Evolutionary conservation across 2,888 invertebrate species (phyloP).

Genomic region (Adelognathus sp.): DNA sequence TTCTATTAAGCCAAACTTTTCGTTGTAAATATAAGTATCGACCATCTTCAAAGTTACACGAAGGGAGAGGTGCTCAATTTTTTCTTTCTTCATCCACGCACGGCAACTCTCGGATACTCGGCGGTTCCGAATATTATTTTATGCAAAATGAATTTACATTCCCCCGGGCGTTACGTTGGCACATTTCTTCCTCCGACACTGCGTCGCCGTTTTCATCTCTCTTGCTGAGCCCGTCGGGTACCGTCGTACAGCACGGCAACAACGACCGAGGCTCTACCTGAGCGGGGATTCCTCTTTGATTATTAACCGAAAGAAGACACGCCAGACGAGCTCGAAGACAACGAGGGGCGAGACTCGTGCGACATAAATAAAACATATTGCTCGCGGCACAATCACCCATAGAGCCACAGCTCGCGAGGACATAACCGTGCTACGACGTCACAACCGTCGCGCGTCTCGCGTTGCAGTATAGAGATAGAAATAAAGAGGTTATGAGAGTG

Average conservation of each 20-base stretch:
- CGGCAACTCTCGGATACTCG: not conserved
- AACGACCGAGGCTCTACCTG: conserved; percentile 8
- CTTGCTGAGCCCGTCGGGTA: not conserved
- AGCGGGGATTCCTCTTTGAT: conserved; percentile 49
- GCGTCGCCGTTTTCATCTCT: not conserved
- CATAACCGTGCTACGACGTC: conserved; percentile 28
- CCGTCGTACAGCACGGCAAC: conserved; percentile 1
- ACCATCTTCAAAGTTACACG: not conserved
- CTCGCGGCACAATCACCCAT: conserved; percentile 65
- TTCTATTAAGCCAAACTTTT: no score
- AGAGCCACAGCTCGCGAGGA: conserved; percentile 39
- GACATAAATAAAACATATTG: conserved; percentile 71
- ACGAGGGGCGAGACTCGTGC: no score
- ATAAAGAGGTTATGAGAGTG: conserved; percentile 31
- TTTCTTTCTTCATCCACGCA: not conserved
- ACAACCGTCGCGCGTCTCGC: conserved; percentile 1
- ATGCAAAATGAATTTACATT: conserved; percentile 42
- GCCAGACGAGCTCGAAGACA: conserved; percentile 41
- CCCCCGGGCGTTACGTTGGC: not conserved
- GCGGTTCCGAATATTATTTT: conserved; percentile 14
- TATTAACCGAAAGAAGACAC: conserved; percentile 62
- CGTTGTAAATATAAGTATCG: no score
- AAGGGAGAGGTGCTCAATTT: not conserved
- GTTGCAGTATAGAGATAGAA: conserved; percentile 24
- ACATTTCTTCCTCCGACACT: not conserved